Conservation (phyloP, 2,888 invertebrate species). For the Spilarctia lutea region DNA sequence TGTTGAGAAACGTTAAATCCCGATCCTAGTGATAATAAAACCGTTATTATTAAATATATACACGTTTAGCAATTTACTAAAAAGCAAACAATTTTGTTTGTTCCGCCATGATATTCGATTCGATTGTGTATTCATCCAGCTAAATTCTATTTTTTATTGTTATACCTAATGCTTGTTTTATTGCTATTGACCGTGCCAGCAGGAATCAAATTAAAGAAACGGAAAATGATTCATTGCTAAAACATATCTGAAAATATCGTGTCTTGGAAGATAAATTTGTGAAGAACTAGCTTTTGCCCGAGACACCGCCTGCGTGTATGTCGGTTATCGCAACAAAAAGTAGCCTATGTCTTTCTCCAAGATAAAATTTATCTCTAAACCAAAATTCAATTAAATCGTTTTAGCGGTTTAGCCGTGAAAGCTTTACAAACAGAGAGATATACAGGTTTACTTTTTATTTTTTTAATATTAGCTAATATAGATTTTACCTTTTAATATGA, state of each 20-base stretch:
- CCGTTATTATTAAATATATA: background rate
- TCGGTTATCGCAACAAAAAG: too few relatives aligned
- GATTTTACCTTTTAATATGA: background rate
- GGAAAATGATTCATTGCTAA: constrained; percentile 5
- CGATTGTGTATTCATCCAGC: background rate
- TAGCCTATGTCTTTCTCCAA: too few relatives aligned
- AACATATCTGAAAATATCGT: background rate
- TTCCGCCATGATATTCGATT: background rate
- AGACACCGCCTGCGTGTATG: too few relatives aligned
- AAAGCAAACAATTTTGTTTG: background rate
- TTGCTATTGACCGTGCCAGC: constrained; percentile 5
- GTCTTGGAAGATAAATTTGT: background rate
- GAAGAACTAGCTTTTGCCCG: too few relatives aligned
- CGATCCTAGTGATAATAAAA: background rate
- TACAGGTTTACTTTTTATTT: too few relatives aligned
- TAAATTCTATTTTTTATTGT: constrained; percentile 5
- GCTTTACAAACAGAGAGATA: too few relatives aligned
- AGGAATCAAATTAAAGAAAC: constrained; percentile 9
- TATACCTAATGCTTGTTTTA: background rate
- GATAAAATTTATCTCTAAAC: too few relatives aligned
- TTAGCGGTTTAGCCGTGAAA: too few relatives aligned
- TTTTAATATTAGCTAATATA: too few relatives aligned
- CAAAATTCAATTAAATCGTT: too few relatives aligned
- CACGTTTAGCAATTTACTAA: background rate
- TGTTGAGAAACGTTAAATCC: background rate